Base-by-base conservation (phyloP, 2,797 vertebrate genomes). In the Dendrocincla tyrannina region DNA sequence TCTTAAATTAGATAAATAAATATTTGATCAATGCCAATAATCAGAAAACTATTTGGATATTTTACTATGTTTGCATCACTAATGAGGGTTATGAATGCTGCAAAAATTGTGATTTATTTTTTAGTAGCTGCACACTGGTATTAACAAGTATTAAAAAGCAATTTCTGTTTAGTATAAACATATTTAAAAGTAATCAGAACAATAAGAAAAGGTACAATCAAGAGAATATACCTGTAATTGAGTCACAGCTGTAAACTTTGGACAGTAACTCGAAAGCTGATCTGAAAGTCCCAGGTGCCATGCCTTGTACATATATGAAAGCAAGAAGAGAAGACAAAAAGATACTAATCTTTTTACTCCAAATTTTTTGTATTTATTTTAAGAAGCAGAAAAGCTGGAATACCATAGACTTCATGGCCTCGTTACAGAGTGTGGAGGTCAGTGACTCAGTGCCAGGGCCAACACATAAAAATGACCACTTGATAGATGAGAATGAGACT, bases 1-100 rank as follows among this genome's bases (percentile, higher is more conserved):
- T 89, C 59, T 88, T 96, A 94, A 94, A 94, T 80, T 86, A 93
- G 60, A 67, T 79, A 92, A 93, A 93, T 74, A 95, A 87, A 73
- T 83, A 89, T 6, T 23, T 66, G 68, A 77, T 94, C 78, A 41
- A 30, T 81, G 63, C 22, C 79, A 96, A 90, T 96, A 91, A 94
- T 95, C 78, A 76, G 42, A 91, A 79, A 90, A 80, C 22, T 62
- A 17, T 79, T 78, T 72, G 13, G 50, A 32, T 62, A 60, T 88
- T 81, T 81, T 66, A 44, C 63, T 74, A 19, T 37, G 15, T 79
- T 84, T 53, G 11, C 23, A 52, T 84, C 44, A 56, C 46, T 66
- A 59, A 60, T 35, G 17, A 49, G 11, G 46, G 37, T 30, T 77
- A 41, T 9, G 41, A 89, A 83, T 69, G 32, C 23, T 3, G 5